Percentiles rank a stretch among this genome's conserved stretches.
phyloP scores from a whole-genome alignment of 2,113 vertebrate genomes.

The Felis chaus region DNA sequence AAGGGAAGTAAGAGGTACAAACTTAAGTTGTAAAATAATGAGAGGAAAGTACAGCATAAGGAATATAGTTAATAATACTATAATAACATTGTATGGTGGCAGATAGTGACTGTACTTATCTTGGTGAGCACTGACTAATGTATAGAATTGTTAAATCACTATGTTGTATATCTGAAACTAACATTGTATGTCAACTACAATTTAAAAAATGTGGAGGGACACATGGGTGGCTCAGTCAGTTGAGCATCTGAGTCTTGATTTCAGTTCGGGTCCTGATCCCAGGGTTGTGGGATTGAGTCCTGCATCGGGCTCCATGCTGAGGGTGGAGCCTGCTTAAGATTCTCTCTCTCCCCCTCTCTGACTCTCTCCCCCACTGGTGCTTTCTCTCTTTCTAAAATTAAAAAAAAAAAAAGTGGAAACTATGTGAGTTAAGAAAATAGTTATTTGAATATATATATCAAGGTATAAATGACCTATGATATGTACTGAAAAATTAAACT shows the following conservation, averaged over 20 bases:
- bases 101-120: not conserved
- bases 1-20: not conserved
- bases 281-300: too few species aligned
- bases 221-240: too few species aligned
- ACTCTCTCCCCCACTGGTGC: too few species aligned
- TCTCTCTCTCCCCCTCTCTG: too few species aligned
- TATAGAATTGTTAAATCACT: not conserved
- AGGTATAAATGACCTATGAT: not conserved
- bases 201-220: too few species aligned
- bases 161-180: not conserved
- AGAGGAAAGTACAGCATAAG: not conserved
- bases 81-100: not conserved
- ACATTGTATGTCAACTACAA: not conserved
- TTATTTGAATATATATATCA: conserved; percentile 3
- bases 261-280: too few species aligned
- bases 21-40: not conserved
- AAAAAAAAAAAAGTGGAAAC: not conserved
- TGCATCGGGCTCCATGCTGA: too few species aligned
- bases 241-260: too few species aligned
- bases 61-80: not conserved
- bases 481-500: not conserved
- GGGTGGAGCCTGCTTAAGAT: too few species aligned
- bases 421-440: not conserved
- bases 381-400: too few species aligned
- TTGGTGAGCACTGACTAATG: not conserved